Base-by-base conservation (phyloP, 2,797 vertebrate species). In the Limnodromus scolopaceus region DNA sequence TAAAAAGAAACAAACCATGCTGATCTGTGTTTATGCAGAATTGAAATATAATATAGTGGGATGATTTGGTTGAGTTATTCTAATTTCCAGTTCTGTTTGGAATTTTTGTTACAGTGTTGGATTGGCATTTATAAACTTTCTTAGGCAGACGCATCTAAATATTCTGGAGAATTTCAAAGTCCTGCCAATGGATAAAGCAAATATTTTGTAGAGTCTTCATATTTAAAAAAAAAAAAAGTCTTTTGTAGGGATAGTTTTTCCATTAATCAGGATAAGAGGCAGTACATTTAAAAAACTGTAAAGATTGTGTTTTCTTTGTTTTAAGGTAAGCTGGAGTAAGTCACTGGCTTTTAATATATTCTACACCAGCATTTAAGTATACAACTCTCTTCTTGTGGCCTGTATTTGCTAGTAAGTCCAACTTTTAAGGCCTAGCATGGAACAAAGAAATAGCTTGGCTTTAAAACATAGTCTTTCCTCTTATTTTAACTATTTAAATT, bases 401-500 rank as follows among this genome's bases (percentile, higher is more conserved):
- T 4, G 0, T 86, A 49, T 68, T 95, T 72, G 75, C 89, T 87
- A 38, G 79, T 89, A 91, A 96, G 87, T 95, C 76, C 18, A 30
- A 76, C 57, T 87, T 89, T 82, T 64, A 87, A 74, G 60, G 77
- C 85, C 93, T 91, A 89, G 92, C 88, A 79, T 97, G 93, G 78
- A 97, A 94, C 66, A 96, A 96, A 97, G 66, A 85, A 89, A 79
- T 77, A 79, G 70, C 89, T 93, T 96, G 91, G 82, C 90, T 97
- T 97, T 97, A 93, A 94, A 96, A 92, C 80, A 43, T 95, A 82
- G 65, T 95, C 92, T 65, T 95, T 95, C 84, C 89, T 97, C 97
- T 94, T 87, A 91, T 96, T 97, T 97, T 97, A 93, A 92, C 49
- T 96, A 97, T 96, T 97, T 97, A 96, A 97, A 94, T 88, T 95